Evolutionary conservation across 2,113 vertebrate genomes (phyloP), one percentile per base, ranked within the genome.

Genomic region (Pseudorasbora parva): DNA sequence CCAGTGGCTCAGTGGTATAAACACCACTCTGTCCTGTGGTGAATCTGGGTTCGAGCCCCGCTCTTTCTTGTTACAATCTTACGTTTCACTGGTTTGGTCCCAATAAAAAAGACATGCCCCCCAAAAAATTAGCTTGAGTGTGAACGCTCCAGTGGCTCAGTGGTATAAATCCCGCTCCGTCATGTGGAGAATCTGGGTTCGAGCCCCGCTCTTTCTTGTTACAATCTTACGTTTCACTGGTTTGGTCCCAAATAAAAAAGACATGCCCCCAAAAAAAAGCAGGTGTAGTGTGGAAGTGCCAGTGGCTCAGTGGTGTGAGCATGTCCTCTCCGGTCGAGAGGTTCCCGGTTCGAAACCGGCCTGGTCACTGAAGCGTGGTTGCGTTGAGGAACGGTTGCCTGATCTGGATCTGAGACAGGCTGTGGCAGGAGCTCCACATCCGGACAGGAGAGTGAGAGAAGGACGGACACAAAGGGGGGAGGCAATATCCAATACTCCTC

Each of bases 1-100:
- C 47, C 2, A 1, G 23, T 27, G 23, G 59, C 1, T 5, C 23
- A 62, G 23, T 0, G 11, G 59, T 60, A 11, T 27, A 2, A 25
- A 23, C 2, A 1, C 14, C 27, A 23, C 0, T 1, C 0, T 0
- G 6, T 6, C 2, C 1, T 2, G 5, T 15, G 12, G 25, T 2
- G 15, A 5, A 14, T 3, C 5, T 0, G 5, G 59, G 23, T 62
- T 62, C 2, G 0, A 62, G 2, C n/a, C n/a, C n/a, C n/a, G n/a
- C n/a, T n/a, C n/a, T n/a, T n/a, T n/a, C n/a, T n/a, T n/a, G n/a
- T n/a, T n/a, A n/a, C n/a, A n/a, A n/a, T n/a, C n/a, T n/a, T n/a
- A n/a, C n/a, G n/a, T n/a, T n/a, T n/a, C n/a, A n/a, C n/a, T n/a
- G n/a, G n/a, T n/a, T n/a, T n/a, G n/a, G n/a, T n/a, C n/a, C n/a